phyloP scores from a whole-genome alignment of 2,888 invertebrate genomes.

The Drosophila suboccidentalis region DNA sequence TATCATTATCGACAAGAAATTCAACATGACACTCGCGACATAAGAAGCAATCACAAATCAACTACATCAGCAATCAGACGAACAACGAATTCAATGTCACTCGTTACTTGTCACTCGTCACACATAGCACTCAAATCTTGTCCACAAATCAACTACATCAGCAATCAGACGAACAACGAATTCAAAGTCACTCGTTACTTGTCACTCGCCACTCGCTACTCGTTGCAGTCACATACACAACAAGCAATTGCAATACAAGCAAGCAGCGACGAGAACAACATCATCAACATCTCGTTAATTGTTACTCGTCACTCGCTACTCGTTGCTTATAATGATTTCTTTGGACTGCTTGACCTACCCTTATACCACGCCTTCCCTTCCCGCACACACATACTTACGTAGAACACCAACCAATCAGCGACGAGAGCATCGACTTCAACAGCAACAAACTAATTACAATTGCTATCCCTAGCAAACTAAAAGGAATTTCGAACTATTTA shows the following conservation, averaged over 20 bases:
- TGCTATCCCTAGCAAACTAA: constrained; percentile 23
- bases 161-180: too few species aligned
- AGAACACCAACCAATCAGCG: constrained; percentile 2
- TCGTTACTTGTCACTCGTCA: constrained; percentile 2
- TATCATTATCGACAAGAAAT: neutral
- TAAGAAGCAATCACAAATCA: neutral
- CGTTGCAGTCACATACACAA: neutral
- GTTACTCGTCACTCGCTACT: neutral
- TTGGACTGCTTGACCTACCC: neutral
- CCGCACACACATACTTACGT: neutral
- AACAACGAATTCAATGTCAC: constrained; percentile 10
- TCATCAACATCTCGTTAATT: neutral
- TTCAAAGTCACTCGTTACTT: too few species aligned
- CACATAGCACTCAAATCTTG: too few species aligned
- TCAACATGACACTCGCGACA: neutral
- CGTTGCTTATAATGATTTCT: neutral
- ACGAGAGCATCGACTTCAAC: constrained; percentile 16
- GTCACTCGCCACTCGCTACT: neutral
- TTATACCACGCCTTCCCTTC: neutral
- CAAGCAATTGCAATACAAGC: neutral
- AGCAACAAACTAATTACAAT: constrained; percentile 13
- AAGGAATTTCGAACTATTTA: constrained; percentile 60
- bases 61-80: neutral
- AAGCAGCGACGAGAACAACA: neutral
- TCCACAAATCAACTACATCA: too few species aligned